Conservation (phyloP, 1,140 invertebrate species). For the Conus betulinus region DNA sequence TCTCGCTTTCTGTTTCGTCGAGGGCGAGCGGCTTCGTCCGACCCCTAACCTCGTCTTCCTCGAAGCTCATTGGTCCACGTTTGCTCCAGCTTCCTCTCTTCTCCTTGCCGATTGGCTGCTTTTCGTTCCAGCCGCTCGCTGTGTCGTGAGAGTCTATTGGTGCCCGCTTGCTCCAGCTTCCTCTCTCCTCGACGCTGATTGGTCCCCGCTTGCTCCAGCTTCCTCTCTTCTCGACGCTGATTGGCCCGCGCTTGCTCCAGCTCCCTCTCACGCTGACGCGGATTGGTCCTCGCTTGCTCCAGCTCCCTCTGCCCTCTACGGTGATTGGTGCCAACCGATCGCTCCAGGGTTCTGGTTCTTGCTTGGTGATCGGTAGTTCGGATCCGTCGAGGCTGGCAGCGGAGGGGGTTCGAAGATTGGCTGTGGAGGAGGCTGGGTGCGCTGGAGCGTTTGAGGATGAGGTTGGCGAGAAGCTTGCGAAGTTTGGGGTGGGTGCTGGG, state of each 20-base stretch:
- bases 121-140: neutral
- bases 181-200: conserved; percentile 10
- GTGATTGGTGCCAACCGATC: neutral
- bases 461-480: no score
- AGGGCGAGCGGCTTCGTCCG: neutral
- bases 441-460: no score
- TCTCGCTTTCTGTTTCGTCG: neutral
- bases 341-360: neutral
- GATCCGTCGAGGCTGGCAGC: no score
- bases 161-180: conserved; percentile 15
- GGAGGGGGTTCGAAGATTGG: no score
- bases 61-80: neutral
- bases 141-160: neutral
- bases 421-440: no score
- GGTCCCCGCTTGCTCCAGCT: conserved; percentile 20
- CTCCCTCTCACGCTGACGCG: neutral
- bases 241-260: conserved; percentile 29
- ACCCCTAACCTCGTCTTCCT: neutral
- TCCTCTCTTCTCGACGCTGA: conserved; percentile 5
- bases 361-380: no score
- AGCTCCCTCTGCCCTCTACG: neutral
- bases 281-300: conserved; percentile 25
- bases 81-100: conserved; percentile 24
- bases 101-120: conserved; percentile 1
- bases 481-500: no score